These are phyloP conservation scores for Rhagonycha lutea DNA, from an alignment of 2,888 invertebrate genomes.

Conservation along the genomic window DNA sequence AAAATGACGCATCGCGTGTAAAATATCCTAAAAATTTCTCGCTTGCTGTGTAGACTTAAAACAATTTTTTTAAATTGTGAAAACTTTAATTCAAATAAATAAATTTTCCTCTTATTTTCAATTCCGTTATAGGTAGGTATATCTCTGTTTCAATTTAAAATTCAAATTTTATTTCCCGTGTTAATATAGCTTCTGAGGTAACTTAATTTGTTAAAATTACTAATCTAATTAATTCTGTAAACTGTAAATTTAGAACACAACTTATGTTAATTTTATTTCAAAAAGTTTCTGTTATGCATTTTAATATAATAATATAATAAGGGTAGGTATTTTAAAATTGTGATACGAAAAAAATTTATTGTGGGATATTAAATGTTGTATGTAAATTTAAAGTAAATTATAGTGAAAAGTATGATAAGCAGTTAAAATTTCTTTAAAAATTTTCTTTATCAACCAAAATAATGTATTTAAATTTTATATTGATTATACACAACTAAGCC, in stretches of 20 bases:
- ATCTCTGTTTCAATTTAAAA: neutral
- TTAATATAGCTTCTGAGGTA: neutral
- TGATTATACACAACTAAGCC: slow-evolving; percentile 1
- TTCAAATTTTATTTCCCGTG: neutral
- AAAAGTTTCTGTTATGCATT: neutral
- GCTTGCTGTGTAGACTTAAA: neutral
- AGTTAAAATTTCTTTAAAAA: neutral
- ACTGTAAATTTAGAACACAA: neutral
- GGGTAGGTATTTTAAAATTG: neutral
- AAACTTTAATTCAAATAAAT: neutral
- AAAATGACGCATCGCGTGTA: neutral
- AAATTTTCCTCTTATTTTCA: neutral
- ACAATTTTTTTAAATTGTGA: neutral
- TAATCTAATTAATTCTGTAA: neutral
- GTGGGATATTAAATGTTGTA: neutral
- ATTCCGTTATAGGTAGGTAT: neutral
- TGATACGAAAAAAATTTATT: neutral
- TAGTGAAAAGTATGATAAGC: neutral
- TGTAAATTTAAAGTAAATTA: neutral
- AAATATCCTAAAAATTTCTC: neutral
- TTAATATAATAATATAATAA: neutral
- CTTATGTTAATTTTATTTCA: neutral
- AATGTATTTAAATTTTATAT: slow-evolving; percentile 1
- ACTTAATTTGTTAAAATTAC: neutral
- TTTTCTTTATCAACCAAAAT: slow-evolving; percentile 1